Evolutionary conservation across 2,113 vertebrate species (phyloP).

Genomic region (Psophia crepitans): DNA sequence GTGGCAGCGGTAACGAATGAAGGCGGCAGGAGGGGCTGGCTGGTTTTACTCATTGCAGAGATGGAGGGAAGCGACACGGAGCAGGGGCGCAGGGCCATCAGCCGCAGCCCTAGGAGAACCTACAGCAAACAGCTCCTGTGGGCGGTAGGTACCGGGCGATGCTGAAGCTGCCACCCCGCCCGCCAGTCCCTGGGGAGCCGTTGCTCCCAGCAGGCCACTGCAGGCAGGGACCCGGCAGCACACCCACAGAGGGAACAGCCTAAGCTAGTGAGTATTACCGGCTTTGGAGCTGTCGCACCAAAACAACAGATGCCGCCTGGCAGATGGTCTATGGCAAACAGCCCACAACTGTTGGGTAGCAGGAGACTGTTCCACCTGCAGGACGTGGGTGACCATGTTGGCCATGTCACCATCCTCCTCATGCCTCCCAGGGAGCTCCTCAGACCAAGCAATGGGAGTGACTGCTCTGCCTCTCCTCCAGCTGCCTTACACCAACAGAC

Average conservation of each 20-base stretch:
- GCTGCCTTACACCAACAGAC: not conserved
- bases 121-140: not conserved
- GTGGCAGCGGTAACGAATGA: not conserved
- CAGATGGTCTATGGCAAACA: not conserved
- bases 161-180: not conserved
- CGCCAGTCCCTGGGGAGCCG: not conserved
- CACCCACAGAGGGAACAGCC: not conserved
- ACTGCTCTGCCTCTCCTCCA: not conserved
- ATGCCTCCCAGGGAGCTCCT: not conserved
- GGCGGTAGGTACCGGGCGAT: not conserved
- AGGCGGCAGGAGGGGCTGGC: not conserved
- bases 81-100: not conserved
- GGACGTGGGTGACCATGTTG: rapidly evolving
- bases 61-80: not conserved
- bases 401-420: not conserved
- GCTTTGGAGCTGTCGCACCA: not conserved
- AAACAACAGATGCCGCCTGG: not conserved
- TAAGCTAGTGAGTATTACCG: not conserved
- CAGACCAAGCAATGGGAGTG: not conserved
- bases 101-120: not conserved
- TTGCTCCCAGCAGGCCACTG: not conserved
- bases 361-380: not conserved
- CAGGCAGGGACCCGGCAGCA: not conserved
- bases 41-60: not conserved
- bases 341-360: not conserved